Evolutionary conservation across 2,797 vertebrate genomes (phyloP).

Genomic region (Acipenser transmontanus): DNA sequence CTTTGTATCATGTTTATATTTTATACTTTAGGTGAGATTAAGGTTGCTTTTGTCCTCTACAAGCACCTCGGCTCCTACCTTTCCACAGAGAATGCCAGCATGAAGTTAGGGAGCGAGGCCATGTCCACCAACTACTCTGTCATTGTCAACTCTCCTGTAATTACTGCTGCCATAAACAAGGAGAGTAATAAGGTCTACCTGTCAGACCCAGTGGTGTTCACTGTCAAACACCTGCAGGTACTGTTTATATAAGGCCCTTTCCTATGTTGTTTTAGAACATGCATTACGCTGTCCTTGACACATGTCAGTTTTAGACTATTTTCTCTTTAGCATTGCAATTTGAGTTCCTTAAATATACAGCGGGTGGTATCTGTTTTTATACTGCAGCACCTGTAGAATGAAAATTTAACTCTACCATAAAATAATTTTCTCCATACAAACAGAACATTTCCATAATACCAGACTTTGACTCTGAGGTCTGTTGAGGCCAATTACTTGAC

Average conservation of each 20-base stretch:
- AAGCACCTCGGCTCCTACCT: conserved; percentile 91
- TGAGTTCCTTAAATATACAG: too few relatives aligned
- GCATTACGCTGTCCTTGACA: background rate
- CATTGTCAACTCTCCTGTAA: conserved; percentile 93
- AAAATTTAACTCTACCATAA: too few relatives aligned
- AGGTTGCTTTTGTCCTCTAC: conserved; percentile 92
- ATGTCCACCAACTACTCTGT: conserved; percentile 90
- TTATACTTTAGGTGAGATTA: conserved; percentile 79
- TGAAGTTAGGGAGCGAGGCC: conserved; percentile 86
- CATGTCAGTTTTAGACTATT: background rate
- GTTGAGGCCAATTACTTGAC: too few relatives aligned
- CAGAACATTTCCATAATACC: too few relatives aligned
- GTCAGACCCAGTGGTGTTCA: conserved; percentile 92
- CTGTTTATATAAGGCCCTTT: background rate
- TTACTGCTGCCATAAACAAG: conserved; percentile 96
- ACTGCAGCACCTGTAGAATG: too few relatives aligned
- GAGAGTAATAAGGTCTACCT: conserved; percentile 95
- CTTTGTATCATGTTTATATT: conserved; percentile 8
- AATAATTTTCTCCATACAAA: too few relatives aligned
- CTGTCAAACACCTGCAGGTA: conserved; percentile 92
- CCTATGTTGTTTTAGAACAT: background rate
- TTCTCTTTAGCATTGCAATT: background rate
- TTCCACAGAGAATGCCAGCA: conserved; percentile 93
- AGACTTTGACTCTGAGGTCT: too few relatives aligned
- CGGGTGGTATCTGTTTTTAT: too few relatives aligned